A percentile compares a stretch with the other conserved stretches of the same genome.
These are phyloP conservation scores for Cetoscarus ocellatus DNA, from an alignment of 2,797 vertebrate genomes.

Conservation along the genomic window DNA sequence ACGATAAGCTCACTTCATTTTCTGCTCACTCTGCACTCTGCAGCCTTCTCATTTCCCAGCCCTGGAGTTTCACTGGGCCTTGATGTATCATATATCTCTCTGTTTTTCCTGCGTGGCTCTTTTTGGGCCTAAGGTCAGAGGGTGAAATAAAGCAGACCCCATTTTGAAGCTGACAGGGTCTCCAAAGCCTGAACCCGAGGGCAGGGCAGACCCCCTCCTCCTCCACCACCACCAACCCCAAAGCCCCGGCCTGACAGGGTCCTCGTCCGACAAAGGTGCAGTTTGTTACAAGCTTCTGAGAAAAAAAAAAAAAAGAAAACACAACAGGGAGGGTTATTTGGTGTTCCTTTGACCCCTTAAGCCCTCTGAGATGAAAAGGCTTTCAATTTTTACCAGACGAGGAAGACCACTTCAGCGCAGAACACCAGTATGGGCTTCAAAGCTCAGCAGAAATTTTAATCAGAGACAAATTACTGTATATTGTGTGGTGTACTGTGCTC, in stretches of 20 bases:
- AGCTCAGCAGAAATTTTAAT: conserved; percentile 85
- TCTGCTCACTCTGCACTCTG: conserved; percentile 81
- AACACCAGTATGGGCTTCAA: conserved; percentile 74
- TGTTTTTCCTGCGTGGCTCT: conserved; percentile 86
- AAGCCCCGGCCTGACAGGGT: conserved; percentile 78
- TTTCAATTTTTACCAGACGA: conserved; percentile 83
- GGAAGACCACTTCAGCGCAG: conserved; percentile 78
- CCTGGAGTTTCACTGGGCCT: conserved; percentile 76
- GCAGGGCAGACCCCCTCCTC: conserved; percentile 44
- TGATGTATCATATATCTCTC: conserved; percentile 86
- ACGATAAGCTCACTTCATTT: conserved; percentile 81
- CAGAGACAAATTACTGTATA: conserved; percentile 83
- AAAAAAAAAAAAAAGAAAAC: conserved; percentile 58
- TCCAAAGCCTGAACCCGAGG: conserved; percentile 83
- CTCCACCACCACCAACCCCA: conserved; percentile 30
- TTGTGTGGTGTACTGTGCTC: conserved; percentile 60
- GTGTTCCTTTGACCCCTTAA: conserved; percentile 85
- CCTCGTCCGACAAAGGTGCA: conserved; percentile 84
- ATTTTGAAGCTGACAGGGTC: conserved; percentile 86
- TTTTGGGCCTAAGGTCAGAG: conserved; percentile 83
- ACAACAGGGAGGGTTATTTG: conserved; percentile 84
- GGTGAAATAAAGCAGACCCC: conserved; percentile 88
- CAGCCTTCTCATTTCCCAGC: conserved; percentile 76
- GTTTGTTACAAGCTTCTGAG: conserved; percentile 83
- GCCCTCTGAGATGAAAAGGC: conserved; percentile 84